Evolutionary conservation across 1,140 invertebrate species (phyloP), one percentile per base, ranked within the genome.

Genomic region (Nasonia giraulti): DNA sequence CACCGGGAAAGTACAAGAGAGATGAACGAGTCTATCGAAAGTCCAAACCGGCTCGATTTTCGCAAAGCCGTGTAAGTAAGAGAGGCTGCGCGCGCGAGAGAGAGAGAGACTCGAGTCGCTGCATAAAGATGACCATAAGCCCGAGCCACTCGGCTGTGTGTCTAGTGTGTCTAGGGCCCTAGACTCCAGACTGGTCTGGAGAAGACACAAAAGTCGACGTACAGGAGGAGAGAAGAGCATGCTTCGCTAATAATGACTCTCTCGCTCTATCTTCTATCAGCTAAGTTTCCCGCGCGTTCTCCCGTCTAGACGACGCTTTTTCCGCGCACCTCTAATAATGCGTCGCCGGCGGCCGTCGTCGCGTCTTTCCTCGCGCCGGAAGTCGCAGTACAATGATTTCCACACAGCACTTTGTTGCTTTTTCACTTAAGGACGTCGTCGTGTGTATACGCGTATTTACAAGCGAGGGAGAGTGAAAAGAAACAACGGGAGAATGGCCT

Each of bases 1-100:
- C n/a, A n/a, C n/a, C n/a, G n/a, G n/a, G n/a, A 71, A 33, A 20
- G 17, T 33, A 33, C 2, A 71, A 37, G 20, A 80, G 62, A 80
- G 31, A 8, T 62, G 80, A 82, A 69, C 75, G 37, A 69, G 44
- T 47, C 73, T 82, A 20, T 73, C 73, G 80, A 50, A 50, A 69
- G 80, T 82, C 80, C 74, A 74, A 73, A 74, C 80, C 66, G 40
- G 44, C 69, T 14, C 12, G 50, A 17, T 55, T 55, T 55, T 55
- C 12, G 12, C 17, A 4, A 62, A 17, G 37, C 37, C 37, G 37
- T 17, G 27, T 27, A 20, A 62, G 55, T 20, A 8, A 40, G 40
- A 62, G 55, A 20, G 55, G 14, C 55, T 20, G 55, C 40, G 55
- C 14, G 50, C 50, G 27, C 27, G 27, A 0, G 14, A 20, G 50